Conservation (phyloP, 2,888 invertebrate species). For the Apoda limacodes region DNA sequence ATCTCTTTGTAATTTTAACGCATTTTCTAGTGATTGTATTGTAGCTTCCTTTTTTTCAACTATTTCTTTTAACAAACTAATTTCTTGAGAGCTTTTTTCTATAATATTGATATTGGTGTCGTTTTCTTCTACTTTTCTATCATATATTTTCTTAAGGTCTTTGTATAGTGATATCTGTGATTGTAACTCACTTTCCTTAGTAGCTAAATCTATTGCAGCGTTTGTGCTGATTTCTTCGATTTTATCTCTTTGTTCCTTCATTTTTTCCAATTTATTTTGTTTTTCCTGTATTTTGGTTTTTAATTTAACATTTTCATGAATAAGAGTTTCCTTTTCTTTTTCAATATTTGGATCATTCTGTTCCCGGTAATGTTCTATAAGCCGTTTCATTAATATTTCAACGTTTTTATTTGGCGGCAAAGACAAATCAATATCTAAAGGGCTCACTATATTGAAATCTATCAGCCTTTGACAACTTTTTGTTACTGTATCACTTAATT, state of each 20-base stretch:
- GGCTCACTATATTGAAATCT: conserved; percentile 27
- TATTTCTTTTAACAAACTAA: conserved; percentile 28
- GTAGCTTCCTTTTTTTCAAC: conserved; percentile 28
- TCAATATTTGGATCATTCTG: conserved; percentile 16
- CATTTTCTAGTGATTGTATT: conserved; percentile 24
- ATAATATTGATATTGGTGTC: conserved; percentile 25
- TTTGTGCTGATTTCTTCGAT: too few species aligned
- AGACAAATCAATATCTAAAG: conserved; percentile 26
- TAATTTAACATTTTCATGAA: too few species aligned
- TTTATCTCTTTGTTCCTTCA: conserved; percentile 30
- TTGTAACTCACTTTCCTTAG: conserved; percentile 28
- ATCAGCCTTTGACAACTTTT: conserved; percentile 32
- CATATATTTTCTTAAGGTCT: conserved; percentile 30
- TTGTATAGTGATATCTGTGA: conserved; percentile 24
- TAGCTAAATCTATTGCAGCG: conserved; percentile 25
- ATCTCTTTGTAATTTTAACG: conserved; percentile 16
- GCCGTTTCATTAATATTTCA: too few species aligned
- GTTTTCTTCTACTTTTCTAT: conserved; percentile 34
- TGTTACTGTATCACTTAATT: conserved; percentile 29
- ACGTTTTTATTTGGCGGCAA: too few species aligned
- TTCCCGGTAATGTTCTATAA: conserved; percentile 24
- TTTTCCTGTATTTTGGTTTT: too few species aligned
- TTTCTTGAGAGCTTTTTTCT: conserved; percentile 32
- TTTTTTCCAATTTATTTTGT: conserved; percentile 25
- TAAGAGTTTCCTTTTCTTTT: conserved; percentile 25